A percentile compares a stretch with the other conserved stretches of the same genome.
These are phyloP conservation scores for Scelioninae gen. 2 DNA, from an alignment of 2,888 invertebrate species.

Conservation along the genomic window DNA sequence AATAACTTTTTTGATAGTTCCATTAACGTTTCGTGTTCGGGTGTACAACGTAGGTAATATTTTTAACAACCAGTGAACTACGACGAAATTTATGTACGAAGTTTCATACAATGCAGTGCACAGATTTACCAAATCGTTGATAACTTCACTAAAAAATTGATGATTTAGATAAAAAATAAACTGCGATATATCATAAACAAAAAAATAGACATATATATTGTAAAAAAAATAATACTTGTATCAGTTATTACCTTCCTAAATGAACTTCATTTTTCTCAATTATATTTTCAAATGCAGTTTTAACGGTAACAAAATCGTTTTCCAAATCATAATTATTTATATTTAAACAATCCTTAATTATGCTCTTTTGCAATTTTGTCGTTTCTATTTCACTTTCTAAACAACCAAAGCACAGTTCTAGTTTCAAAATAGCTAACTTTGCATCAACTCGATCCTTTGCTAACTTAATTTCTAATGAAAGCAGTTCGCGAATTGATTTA, in stretches of 20 bases:
- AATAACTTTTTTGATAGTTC: constrained; percentile 8
- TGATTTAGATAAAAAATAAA: neutral
- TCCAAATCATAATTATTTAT: constrained; percentile 64
- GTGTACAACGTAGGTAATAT: constrained; percentile 66
- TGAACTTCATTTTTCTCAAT: neutral
- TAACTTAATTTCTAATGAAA: constrained; percentile 13
- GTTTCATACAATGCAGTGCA: constrained; percentile 68
- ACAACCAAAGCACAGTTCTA: constrained; percentile 64
- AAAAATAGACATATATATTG: neutral
- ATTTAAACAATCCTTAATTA: constrained; percentile 65
- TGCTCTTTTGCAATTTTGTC: constrained; percentile 62
- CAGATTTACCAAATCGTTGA: constrained; percentile 64
- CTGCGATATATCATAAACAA: neutral
- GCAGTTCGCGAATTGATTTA: constrained; percentile 12
- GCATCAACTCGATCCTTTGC: constrained; percentile 22
- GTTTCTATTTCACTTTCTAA: constrained; percentile 59
- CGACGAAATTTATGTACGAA: constrained; percentile 69
- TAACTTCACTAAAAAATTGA: constrained; percentile 29
- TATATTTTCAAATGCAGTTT: constrained; percentile 68
- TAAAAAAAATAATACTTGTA: neutral
- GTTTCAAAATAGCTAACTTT: constrained; percentile 3
- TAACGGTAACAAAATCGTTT: constrained; percentile 66
- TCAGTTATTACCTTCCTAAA: constrained; percentile 43
- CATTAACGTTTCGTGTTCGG: constrained; percentile 7
- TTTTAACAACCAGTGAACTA: constrained; percentile 69